Evolutionary conservation across 1,140 invertebrate species (phyloP).

Genomic region (Micrasema longulum): DNA sequence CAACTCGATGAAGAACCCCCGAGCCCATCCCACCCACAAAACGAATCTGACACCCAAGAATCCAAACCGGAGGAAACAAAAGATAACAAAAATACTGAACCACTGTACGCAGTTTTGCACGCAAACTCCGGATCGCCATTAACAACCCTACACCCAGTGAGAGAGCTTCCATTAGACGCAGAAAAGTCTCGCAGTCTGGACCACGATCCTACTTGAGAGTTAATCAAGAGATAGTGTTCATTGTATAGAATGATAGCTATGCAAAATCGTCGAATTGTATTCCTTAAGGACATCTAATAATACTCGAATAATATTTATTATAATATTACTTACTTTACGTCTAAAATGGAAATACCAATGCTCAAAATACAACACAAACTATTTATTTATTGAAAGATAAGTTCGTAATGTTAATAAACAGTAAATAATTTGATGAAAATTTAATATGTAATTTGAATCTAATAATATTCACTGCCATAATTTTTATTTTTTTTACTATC

Average conservation of each 20-base stretch:
- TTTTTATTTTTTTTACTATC: too few species aligned
- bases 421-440: background rate
- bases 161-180: slow-evolving; percentile 50
- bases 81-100: slow-evolving; percentile 26
- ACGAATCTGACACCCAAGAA: background rate
- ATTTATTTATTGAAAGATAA: background rate
- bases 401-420: background rate
- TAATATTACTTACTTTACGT: background rate
- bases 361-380: too few species aligned
- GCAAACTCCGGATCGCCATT: slow-evolving; percentile 36
- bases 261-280: slow-evolving; percentile 18
- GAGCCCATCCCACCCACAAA: slow-evolving; percentile 51
- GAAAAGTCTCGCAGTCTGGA: slow-evolving; percentile 43
- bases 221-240: slow-evolving; percentile 19
- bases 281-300: background rate
- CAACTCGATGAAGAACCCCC: slow-evolving; percentile 74
- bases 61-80: background rate
- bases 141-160: slow-evolving; percentile 45
- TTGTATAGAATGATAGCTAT: slow-evolving; percentile 3
- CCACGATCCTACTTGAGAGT: slow-evolving; percentile 34
- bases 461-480: too few species aligned
- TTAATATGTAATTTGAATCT: too few species aligned
- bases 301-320: background rate
- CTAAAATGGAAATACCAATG: background rate
- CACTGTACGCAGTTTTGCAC: slow-evolving; percentile 49